Conservation (phyloP, 1,140 invertebrate species). For the Stegodyphus dumicola region DNA sequence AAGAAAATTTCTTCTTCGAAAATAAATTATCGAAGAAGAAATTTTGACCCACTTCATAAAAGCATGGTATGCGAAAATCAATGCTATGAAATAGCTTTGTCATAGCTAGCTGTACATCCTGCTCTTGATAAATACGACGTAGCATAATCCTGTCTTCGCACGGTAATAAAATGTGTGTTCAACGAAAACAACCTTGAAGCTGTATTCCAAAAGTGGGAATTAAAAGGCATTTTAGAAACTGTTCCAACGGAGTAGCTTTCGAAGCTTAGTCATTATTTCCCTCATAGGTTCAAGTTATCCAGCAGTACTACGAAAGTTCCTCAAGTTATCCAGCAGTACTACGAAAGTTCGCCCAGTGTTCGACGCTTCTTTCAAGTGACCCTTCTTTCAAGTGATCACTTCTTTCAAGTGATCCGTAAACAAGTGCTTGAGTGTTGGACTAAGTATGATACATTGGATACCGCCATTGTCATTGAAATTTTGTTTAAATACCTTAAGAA, state of each 20-base stretch:
- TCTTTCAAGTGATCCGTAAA: no score
- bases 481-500: no score
- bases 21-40: conserved; percentile 32
- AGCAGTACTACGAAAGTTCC: no score
- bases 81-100: conserved; percentile 21
- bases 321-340: no score
- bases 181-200: conserved; percentile 14
- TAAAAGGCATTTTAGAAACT: conserved; percentile 24
- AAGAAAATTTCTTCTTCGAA: no score
- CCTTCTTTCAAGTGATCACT: no score
- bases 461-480: no score
- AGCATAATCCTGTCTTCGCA: conserved; percentile 12
- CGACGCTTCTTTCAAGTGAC: no score
- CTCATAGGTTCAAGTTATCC: no score
- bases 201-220: conserved; percentile 12
- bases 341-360: no score
- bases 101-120: conserved; percentile 14
- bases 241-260: neutral
- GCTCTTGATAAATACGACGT: conserved; percentile 15
- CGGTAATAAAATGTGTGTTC: conserved; percentile 9
- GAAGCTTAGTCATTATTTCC: neutral
- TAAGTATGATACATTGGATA: no score
- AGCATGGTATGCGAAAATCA: conserved; percentile 8
- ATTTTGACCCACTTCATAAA: conserved; percentile 7
- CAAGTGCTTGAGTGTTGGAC: no score